Conservation (phyloP, 2,797 vertebrate species). For the Gallinago nigripennis region DNA sequence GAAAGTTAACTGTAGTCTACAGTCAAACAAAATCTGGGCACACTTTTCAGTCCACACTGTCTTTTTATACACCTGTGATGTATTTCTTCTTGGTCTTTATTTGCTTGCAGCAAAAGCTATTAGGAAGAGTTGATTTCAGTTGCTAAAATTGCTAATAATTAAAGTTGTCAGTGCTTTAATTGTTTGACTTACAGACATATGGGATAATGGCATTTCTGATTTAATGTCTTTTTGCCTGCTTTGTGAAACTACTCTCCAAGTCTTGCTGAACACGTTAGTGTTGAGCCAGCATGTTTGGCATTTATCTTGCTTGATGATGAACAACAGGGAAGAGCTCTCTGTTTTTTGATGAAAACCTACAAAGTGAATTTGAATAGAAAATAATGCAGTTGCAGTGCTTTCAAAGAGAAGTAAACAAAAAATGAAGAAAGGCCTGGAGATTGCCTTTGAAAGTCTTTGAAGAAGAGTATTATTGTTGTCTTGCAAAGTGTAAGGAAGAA, state of each 20-base stretch:
- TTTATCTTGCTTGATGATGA: constrained; percentile 41
- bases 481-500: neutral
- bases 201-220: constrained; percentile 26
- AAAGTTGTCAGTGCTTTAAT: neutral
- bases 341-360: neutral
- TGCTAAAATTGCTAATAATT: neutral
- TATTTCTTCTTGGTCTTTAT: neutral
- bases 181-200: constrained; percentile 16
- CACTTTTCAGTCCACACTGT: neutral
- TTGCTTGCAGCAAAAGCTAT: constrained; percentile 14
- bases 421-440: constrained; percentile 22
- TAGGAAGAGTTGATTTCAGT: neutral
- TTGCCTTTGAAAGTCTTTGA: constrained; percentile 40
- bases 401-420: constrained; percentile 42
- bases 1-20: neutral
- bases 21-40: neutral
- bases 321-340: neutral
- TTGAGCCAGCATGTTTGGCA: neutral
- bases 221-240: neutral
- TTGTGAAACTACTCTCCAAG: neutral
- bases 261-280: neutral
- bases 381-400: constrained; percentile 19
- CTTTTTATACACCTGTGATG: neutral
- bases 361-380: constrained; percentile 37
- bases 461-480: neutral